phyloP scores from a whole-genome alignment of 2,888 invertebrate species.

The Hylaea fasciaria region DNA sequence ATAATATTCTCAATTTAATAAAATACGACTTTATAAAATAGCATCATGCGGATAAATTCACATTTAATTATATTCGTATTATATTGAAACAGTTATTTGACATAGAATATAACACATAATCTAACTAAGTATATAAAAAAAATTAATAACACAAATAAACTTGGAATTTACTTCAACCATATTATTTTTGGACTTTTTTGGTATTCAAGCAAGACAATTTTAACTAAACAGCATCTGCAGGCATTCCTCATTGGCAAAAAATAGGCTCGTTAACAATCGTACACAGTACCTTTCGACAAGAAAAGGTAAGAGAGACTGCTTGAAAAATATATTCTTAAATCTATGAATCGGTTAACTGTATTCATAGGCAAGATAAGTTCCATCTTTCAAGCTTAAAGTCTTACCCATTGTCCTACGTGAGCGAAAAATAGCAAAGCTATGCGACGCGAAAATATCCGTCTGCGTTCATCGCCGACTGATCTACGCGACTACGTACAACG shows the following conservation, averaged over 20 bases:
- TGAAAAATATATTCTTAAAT: slow-evolving; percentile 39
- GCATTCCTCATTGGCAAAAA: slow-evolving; percentile 23
- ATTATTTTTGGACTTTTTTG: slow-evolving; percentile 22
- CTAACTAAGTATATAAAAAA: neutral
- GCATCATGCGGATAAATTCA: slow-evolving; percentile 18
- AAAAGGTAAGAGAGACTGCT: slow-evolving; percentile 67
- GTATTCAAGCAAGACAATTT: slow-evolving; percentile 1
- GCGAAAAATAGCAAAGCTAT: too few species aligned
- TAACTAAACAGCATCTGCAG: slow-evolving; percentile 11
- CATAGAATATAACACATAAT: neutral
- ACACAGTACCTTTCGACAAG: slow-evolving; percentile 59
- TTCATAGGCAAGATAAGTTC: slow-evolving; percentile 54
- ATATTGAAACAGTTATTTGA: slow-evolving; percentile 15
- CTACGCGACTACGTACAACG: too few species aligned
- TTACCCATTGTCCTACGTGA: neutral
- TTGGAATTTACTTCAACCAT: slow-evolving; percentile 1
- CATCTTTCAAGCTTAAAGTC: slow-evolving; percentile 1
- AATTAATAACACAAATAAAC: slow-evolving; percentile 2
- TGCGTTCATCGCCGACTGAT: too few species aligned
- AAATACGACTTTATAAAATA: slow-evolving; percentile 20
- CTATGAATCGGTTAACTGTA: slow-evolving; percentile 46
- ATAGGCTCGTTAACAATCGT: slow-evolving; percentile 50
- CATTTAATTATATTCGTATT: slow-evolving; percentile 16
- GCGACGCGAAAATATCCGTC: too few species aligned
- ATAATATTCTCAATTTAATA: slow-evolving; percentile 19